Conservation (phyloP, 2,113 vertebrate species). For the Oostethus manadensis region DNA sequence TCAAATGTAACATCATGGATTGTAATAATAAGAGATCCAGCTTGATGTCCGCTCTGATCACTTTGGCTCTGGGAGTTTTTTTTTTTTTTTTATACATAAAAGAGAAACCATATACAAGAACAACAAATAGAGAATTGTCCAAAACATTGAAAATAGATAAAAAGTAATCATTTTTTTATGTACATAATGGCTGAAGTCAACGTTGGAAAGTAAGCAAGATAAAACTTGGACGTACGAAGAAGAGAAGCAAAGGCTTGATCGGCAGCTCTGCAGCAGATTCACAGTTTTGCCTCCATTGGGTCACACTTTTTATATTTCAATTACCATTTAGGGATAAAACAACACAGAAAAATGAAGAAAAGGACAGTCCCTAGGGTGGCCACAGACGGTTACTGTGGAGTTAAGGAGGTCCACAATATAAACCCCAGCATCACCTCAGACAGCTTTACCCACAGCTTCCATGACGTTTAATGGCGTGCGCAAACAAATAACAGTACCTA, state of each 20-base stretch:
- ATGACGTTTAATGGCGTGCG: slow-evolving; percentile 21
- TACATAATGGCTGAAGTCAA: slow-evolving; percentile 53
- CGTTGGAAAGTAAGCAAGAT: slow-evolving; percentile 37
- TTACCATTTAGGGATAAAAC: slow-evolving; percentile 62
- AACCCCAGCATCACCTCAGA: slow-evolving; percentile 53
- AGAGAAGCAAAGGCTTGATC: slow-evolving; percentile 56
- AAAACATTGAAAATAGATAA: slow-evolving; percentile 30
- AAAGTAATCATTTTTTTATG: slow-evolving; percentile 23
- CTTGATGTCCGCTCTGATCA: slow-evolving; percentile 31
- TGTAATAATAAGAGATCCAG: slow-evolving; percentile 23
- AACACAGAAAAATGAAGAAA: slow-evolving; percentile 22
- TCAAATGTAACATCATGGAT: slow-evolving; percentile 22
- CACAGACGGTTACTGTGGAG: slow-evolving; percentile 50
- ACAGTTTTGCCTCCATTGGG: slow-evolving; percentile 76
- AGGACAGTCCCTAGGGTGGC: slow-evolving; percentile 60
- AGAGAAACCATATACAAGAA: slow-evolving; percentile 26
- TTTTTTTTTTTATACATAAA: slow-evolving; percentile 31
- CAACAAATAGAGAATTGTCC: slow-evolving; percentile 30
- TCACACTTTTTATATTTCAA: slow-evolving; percentile 76
- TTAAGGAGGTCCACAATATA: slow-evolving; percentile 28
- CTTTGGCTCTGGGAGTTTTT: slow-evolving; percentile 45
- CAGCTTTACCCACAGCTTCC: slow-evolving; percentile 72
- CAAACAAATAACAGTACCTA: slow-evolving; percentile 44
- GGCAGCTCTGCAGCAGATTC: slow-evolving; percentile 75
- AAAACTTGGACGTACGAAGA: slow-evolving; percentile 37